phyloP scores from a whole-genome alignment of 2,888 invertebrate species.

The Spilarctia lutea region DNA sequence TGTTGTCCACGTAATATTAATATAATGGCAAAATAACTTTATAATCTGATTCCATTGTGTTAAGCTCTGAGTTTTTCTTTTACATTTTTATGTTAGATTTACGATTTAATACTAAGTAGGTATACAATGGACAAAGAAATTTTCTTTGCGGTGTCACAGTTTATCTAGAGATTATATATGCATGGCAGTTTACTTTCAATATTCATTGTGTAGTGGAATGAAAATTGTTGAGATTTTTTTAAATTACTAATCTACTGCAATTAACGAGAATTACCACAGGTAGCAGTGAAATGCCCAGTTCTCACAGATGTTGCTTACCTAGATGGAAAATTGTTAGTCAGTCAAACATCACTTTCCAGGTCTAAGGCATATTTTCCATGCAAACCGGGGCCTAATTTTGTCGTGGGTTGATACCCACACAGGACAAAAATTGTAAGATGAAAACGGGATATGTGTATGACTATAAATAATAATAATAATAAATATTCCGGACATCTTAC shows the following conservation, averaged over 20 bases:
- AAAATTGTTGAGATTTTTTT: conserved; percentile 51
- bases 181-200: conserved; percentile 60
- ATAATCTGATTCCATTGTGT: conserved; percentile 33
- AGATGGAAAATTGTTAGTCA: conserved; percentile 14
- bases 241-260: conserved; percentile 48
- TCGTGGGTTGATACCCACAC: too few relatives aligned
- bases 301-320: conserved; percentile 35
- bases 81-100: conserved; percentile 27
- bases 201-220: conserved; percentile 58
- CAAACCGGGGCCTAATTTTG: not conserved
- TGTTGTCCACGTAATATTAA: conserved; percentile 11
- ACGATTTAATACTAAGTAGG: conserved; percentile 27
- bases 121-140: conserved; percentile 36
- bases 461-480: too few relatives aligned
- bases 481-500: too few relatives aligned
- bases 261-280: conserved; percentile 43
- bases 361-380: not conserved
- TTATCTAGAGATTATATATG: conserved; percentile 47
- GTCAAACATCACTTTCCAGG: not conserved
- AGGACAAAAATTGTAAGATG: too few relatives aligned
- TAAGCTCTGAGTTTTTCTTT: conserved; percentile 30
- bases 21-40: conserved; percentile 39
- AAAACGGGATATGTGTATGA: too few relatives aligned
- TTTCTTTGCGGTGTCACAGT: conserved; percentile 30
- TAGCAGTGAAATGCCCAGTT: conserved; percentile 54